A percentile compares a stretch with the other conserved stretches of the same genome.
Evolutionary conservation across 2,113 vertebrate species (phyloP).

Genomic region (Oenanthe melanoleuca): DNA sequence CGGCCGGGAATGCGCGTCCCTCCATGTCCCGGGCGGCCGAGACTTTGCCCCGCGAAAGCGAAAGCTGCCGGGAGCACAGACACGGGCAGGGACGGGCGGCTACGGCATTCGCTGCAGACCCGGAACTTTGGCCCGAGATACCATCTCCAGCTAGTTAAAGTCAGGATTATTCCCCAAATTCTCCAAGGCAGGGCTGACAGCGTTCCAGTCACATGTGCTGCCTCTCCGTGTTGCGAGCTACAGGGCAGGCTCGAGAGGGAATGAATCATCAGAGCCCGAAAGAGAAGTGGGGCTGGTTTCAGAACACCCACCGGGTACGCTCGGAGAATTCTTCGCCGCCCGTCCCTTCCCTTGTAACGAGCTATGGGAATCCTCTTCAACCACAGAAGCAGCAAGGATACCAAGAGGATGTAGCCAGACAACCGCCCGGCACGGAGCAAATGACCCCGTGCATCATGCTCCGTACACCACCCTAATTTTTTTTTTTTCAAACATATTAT

Average conservation of each 20-base stretch:
- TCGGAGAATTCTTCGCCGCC: not conserved
- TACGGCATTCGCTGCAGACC: not conserved
- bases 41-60: not conserved
- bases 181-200: not conserved
- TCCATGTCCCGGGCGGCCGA: not conserved
- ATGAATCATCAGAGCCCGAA: accelerated
- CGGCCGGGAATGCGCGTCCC: not conserved
- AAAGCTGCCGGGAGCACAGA: not conserved
- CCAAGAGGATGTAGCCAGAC: not conserved
- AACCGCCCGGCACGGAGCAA: accelerated
- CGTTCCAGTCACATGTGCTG: accelerated
- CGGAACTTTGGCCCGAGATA: not conserved
- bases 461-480: too few relatives aligned
- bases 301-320: not conserved
- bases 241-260: not conserved
- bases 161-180: not conserved
- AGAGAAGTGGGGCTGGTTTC: too few relatives aligned
- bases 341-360: not conserved
- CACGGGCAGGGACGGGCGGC: accelerated
- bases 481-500: not conserved
- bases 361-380: not conserved
- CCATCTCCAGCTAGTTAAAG: accelerated
- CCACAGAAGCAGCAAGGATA: not conserved
- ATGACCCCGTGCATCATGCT: accelerated
- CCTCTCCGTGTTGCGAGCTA: accelerated